Base-by-base conservation (phyloP, 2,797 vertebrate species). In the Hippocampus kuda region DNA sequence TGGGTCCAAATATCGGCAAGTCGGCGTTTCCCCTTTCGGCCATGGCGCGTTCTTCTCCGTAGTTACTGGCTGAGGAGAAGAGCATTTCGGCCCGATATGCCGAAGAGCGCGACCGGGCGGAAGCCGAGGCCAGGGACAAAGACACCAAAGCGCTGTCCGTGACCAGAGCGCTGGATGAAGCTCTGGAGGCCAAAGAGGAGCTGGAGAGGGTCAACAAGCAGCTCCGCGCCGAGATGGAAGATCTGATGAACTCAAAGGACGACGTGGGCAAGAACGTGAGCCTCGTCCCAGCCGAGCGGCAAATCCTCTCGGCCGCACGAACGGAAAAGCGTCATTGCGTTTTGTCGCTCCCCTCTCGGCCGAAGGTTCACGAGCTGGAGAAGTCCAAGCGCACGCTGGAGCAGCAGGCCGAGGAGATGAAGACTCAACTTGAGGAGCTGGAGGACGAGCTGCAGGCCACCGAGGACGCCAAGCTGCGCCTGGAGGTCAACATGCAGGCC, bases 401-500 rank as follows among this genome's bases (percentile, higher is more conserved):
- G 69, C 93, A 95, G 76, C 96, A 98, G 90, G 91, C 97, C 84
- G 96, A 98, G 84, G 97, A 99, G 86, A 98, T 98, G 96, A 94
- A 93, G 87, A 97, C 95, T 1, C 97, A 98, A 85, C 83, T 99
- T 83, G 97, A 98, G 75, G 97, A 99, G 88, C 87, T 98, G 70
- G 97, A 98, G 84, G 97, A 99, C 0, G 97, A 99, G 83, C 91
- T 98, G 72, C 97, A 99, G 90, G 94, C 92, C 41, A 95, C 97
- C 0, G 97, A 99, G 77, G 96, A 99, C 0, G 96, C 96, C 80
- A 99, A 99, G 85, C 92, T 99, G 81, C 90, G 96, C 54, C 84
- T 99, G 76, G 97, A 99, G 83, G 97, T 99, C 87, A 99, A 99
- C 83, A 97, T 98, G 95, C 97, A 99, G 84, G 97, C 97, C 61